Evolutionary conservation across 2,888 invertebrate species (phyloP).

Genomic region (Galerucella pusilla): DNA sequence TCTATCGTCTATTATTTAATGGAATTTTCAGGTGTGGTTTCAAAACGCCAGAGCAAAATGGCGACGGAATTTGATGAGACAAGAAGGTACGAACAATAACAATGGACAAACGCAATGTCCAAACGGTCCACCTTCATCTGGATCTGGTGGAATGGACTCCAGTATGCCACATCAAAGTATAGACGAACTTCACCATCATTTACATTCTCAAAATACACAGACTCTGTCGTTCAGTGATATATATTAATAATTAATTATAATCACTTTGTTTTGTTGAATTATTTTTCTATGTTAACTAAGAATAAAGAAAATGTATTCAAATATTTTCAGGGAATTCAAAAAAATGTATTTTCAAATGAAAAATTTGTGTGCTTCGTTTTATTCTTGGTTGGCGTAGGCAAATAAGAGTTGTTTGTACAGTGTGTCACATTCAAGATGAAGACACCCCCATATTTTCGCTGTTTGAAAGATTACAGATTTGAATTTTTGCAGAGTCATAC

Average conservation of each 20-base stretch:
- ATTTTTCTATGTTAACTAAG: too few relatives aligned
- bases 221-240: conserved; percentile 64
- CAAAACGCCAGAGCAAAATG: conserved; percentile 99
- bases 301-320: too few relatives aligned
- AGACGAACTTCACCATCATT: conserved; percentile 69
- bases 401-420: too few relatives aligned
- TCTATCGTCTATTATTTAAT: too few relatives aligned
- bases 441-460: too few relatives aligned
- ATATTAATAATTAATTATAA: conserved; percentile 53
- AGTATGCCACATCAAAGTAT: conserved; percentile 66
- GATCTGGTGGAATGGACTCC: conserved; percentile 65
- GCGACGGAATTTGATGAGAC: conserved; percentile 92
- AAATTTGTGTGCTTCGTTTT: too few relatives aligned
- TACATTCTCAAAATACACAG: conserved; percentile 66
- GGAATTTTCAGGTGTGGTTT: conserved; percentile 94
- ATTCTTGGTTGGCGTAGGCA: background rate
- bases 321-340: too few relatives aligned
- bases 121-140: conserved; percentile 58
- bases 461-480: too few relatives aligned
- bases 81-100: conserved; percentile 70
- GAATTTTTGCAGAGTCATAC: too few relatives aligned
- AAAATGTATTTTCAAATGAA: too few relatives aligned
- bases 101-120: conserved; percentile 55
- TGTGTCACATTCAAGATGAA: too few relatives aligned
- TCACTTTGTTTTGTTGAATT: too few relatives aligned